phyloP scores from a whole-genome alignment of 1,140 invertebrate species.

The Phthorimaea operculella region DNA sequence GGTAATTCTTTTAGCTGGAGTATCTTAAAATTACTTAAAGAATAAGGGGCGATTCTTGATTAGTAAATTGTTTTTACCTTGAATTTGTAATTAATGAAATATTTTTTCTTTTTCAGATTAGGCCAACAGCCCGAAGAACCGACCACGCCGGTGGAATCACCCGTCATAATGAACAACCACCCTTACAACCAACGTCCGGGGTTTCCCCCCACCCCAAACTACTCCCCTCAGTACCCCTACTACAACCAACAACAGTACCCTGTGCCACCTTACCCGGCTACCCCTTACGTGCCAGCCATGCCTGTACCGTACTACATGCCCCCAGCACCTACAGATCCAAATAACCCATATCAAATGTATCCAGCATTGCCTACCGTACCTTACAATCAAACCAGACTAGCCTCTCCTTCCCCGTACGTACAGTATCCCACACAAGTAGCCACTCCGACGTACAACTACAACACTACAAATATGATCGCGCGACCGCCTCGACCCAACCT shows the following conservation, averaged over 20 bases:
- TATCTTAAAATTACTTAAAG: too few species aligned
- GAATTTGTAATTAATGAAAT: too few species aligned
- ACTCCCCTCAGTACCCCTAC: constrained; percentile 32
- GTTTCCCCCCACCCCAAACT: constrained; percentile 34
- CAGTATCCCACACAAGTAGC: constrained; percentile 25
- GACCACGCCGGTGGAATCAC: constrained; percentile 30
- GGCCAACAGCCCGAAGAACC: constrained; percentile 53
- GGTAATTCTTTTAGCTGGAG: too few species aligned
- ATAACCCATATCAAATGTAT: constrained; percentile 33
- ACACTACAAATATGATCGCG: constrained; percentile 53
- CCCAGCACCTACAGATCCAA: constrained; percentile 8
- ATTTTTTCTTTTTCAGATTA: constrained; percentile 43
- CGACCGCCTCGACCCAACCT: constrained; percentile 38
- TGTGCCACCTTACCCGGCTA: constrained; percentile 14
- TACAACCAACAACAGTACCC: constrained; percentile 33
- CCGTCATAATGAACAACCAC: constrained; percentile 47
- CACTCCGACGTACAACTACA: constrained; percentile 44
- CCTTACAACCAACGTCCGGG: constrained; percentile 46
- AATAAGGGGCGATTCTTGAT: too few species aligned
- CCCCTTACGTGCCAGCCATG: constrained; percentile 9
- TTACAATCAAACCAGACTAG: constrained; percentile 49
- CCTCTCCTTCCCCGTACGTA: constrained; percentile 35
- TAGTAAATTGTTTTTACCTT: too few species aligned
- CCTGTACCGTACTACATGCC: constrained; percentile 31
- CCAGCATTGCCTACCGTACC: constrained; percentile 34